These are phyloP conservation scores for Picus viridis DNA, from an alignment of 2,797 vertebrate genomes.

Conservation along the genomic window DNA sequence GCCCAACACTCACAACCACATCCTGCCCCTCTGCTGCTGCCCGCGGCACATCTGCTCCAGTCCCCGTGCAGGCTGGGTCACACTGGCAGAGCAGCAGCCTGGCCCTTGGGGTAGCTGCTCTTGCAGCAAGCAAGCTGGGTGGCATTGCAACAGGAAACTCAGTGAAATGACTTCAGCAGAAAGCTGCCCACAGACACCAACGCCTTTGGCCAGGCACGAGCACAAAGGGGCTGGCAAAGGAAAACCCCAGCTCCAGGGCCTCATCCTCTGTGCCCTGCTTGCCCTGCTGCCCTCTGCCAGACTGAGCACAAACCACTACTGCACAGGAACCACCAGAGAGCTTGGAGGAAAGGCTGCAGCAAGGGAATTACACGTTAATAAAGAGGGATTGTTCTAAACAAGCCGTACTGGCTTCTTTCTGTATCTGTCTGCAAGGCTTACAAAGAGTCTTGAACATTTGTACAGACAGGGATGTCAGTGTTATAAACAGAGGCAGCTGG, in stretches of 20 bases:
- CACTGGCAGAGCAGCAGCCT: not conserved
- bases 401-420: not conserved
- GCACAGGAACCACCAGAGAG: not conserved
- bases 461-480: not conserved
- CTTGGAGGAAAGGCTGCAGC: not conserved
- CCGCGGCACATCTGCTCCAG: not conserved
- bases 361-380: not conserved
- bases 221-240: not conserved
- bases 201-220: not conserved
- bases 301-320: accelerated
- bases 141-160: conserved; percentile 53
- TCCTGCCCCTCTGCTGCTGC: not conserved
- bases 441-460: no score
- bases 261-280: not conserved
- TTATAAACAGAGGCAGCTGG: not conserved
- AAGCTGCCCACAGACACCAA: conserved; percentile 16
- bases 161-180: not conserved
- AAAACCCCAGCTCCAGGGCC: not conserved
- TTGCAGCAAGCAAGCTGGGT: not conserved
- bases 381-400: not conserved
- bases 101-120: not conserved
- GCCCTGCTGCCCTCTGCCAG: not conserved
- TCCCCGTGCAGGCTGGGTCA: not conserved
- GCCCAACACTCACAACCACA: not conserved
- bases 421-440: not conserved